Conservation (phyloP, 2,797 vertebrate genomes). For the Leuciscus waleckii region DNA sequence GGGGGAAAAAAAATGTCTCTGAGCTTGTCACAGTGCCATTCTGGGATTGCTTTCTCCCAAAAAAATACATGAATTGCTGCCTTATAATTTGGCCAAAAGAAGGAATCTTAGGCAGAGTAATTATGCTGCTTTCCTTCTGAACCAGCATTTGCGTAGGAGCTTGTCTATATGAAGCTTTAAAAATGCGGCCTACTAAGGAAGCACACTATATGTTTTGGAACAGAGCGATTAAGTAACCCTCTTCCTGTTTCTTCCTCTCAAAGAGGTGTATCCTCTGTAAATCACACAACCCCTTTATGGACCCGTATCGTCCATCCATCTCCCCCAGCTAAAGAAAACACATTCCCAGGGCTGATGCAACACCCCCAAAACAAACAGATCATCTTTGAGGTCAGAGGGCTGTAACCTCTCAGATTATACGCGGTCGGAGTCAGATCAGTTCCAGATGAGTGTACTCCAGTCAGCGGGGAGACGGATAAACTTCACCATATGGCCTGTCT, state of each 20-base stretch:
- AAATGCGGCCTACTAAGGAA: neutral
- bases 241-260: slow-evolving; percentile 6
- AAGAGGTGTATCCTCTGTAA: slow-evolving; percentile 22
- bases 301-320: neutral
- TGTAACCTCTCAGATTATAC: slow-evolving; percentile 29
- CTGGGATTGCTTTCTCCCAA: neutral
- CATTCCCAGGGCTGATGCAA: slow-evolving; percentile 26
- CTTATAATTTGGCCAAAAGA: slow-evolving; percentile 13
- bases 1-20: accelerated
- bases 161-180: neutral
- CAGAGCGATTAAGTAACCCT: neutral
- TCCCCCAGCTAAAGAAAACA: slow-evolving; percentile 23
- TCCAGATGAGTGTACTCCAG: slow-evolving; percentile 48
- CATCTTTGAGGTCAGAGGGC: slow-evolving; percentile 43
- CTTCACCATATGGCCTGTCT: slow-evolving; percentile 13
- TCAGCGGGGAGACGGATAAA: slow-evolving; percentile 38
- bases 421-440: slow-evolving; percentile 42
- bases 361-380: slow-evolving; percentile 52
- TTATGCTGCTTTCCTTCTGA: neutral
- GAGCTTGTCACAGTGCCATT: neutral
- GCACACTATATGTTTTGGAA: neutral
- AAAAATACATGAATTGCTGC: neutral
- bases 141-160: neutral
- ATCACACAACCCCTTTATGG: slow-evolving; percentile 14
- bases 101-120: neutral